Evolutionary conservation across 1,140 invertebrate genomes (phyloP).

Genomic region (Episyrphus balteatus): DNA sequence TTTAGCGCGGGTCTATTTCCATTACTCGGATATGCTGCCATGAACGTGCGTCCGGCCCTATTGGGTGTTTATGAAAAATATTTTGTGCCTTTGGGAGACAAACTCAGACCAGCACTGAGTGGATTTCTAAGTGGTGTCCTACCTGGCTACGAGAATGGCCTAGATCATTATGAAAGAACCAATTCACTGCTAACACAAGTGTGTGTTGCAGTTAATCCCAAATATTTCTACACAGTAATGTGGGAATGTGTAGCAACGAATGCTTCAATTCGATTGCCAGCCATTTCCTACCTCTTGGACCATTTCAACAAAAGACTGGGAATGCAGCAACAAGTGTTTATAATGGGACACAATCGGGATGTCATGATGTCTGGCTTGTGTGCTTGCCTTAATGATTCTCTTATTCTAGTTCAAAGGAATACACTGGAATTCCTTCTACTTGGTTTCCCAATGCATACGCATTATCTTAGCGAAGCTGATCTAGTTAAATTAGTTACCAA

Average conservation of each 20-base stretch:
- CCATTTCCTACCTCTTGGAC: constrained; percentile 66
- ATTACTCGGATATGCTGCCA: constrained; percentile 77
- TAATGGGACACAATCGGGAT: constrained; percentile 78
- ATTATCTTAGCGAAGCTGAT: constrained; percentile 60
- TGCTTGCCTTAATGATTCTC: constrained; percentile 59
- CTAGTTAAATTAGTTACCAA: constrained; percentile 68
- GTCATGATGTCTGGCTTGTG: constrained; percentile 54
- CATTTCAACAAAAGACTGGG: constrained; percentile 74
- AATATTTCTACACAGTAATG: constrained; percentile 77
- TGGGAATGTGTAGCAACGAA: constrained; percentile 82
- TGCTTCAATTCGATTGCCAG: constrained; percentile 72
- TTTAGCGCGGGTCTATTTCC: constrained; percentile 69
- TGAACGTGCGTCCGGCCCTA: constrained; percentile 76
- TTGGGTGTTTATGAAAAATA: constrained; percentile 85
- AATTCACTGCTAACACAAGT: constrained; percentile 64
- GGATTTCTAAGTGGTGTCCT: constrained; percentile 78
- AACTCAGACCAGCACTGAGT: constrained; percentile 71
- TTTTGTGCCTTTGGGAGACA: constrained; percentile 73
- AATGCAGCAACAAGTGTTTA: constrained; percentile 75
- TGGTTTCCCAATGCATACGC: constrained; percentile 79
- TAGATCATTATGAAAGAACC: constrained; percentile 79
- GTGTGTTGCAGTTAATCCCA: constrained; percentile 64
- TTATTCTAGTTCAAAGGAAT: constrained; percentile 77
- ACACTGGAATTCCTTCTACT: constrained; percentile 73
- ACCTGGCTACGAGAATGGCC: constrained; percentile 80